Conservation (phyloP, 2,888 invertebrate species). For the Coremacera marginata region DNA sequence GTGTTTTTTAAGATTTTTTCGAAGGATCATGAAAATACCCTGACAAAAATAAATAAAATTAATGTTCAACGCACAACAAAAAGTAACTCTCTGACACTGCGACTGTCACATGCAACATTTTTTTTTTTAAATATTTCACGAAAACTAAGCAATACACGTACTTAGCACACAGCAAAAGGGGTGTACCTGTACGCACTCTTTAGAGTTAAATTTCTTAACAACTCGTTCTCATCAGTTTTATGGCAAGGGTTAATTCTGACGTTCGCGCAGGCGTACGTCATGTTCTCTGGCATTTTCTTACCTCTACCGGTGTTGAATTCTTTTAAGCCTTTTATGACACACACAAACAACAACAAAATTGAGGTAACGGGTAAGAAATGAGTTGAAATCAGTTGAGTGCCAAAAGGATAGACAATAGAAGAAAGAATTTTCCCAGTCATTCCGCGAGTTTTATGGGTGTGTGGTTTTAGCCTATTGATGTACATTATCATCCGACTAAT, state of each 20-base stretch:
- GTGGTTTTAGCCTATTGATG: constrained; percentile 68
- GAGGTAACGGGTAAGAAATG: constrained; percentile 52
- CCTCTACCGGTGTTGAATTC: constrained; percentile 29
- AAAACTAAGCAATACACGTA: no score
- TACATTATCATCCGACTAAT: constrained; percentile 66
- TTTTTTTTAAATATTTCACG: no score
- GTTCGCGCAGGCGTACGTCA: constrained; percentile 37
- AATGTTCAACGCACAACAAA: not conserved
- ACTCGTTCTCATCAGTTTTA: constrained; percentile 40
- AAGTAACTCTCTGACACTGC: not conserved
- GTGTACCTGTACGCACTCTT: constrained; percentile 47
- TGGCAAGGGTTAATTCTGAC: constrained; percentile 47
- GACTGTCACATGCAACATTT: not conserved
- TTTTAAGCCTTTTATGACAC: constrained; percentile 65
- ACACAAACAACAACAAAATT: constrained; percentile 59
- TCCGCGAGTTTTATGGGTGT: constrained; percentile 62
- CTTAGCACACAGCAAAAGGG: constrained; percentile 50
- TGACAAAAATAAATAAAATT: not conserved
- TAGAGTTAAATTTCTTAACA: constrained; percentile 43
- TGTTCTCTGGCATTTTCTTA: constrained; percentile 29
- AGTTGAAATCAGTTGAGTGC: constrained; percentile 54
- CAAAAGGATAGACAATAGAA: constrained; percentile 43
- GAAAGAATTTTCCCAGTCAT: constrained; percentile 46
- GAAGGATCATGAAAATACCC: not conserved
- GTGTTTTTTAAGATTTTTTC: not conserved